Evolutionary conservation across 2,797 vertebrate genomes (phyloP).

Genomic region (Argentina silus): DNA sequence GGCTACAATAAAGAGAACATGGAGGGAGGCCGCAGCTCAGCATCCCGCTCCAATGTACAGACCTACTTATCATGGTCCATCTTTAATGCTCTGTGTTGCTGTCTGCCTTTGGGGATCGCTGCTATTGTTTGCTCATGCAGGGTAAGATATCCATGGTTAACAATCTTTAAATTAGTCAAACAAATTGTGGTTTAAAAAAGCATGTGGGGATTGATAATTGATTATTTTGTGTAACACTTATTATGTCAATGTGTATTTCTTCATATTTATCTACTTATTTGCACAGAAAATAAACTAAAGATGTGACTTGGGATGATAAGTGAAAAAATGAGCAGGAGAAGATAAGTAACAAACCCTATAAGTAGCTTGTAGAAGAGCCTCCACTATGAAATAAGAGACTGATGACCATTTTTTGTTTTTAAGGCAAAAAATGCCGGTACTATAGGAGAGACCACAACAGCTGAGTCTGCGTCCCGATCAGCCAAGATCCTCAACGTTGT

Average conservation of each 20-base stretch:
- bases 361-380: too few relatives aligned
- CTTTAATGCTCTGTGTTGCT: slow-evolving; percentile 72
- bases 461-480: slow-evolving; percentile 58
- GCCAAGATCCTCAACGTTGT: slow-evolving; percentile 70
- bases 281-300: too few relatives aligned
- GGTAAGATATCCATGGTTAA: slow-evolving; percentile 46
- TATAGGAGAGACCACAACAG: slow-evolving; percentile 36
- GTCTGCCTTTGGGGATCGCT: slow-evolving; percentile 70
- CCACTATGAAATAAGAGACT: neutral
- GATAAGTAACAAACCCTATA: too few relatives aligned
- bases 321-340: too few relatives aligned
- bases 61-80: slow-evolving; percentile 71
- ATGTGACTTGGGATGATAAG: too few relatives aligned
- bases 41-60: slow-evolving; percentile 2
- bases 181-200: too few relatives aligned
- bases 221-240: too few relatives aligned
- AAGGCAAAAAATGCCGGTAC: slow-evolving; percentile 62
- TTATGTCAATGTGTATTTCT: too few relatives aligned
- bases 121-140: slow-evolving; percentile 65
- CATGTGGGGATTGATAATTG: too few relatives aligned
- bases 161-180: too few relatives aligned
- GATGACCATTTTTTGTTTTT: slow-evolving; percentile 19
- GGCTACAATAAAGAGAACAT: neutral
- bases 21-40: slow-evolving; percentile 48
- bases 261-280: too few relatives aligned